A percentile compares a stretch with the other conserved stretches of the same genome.
phyloP scores from a whole-genome alignment of 2,888 invertebrate genomes.

The Teleogryllus oceanicus region DNA sequence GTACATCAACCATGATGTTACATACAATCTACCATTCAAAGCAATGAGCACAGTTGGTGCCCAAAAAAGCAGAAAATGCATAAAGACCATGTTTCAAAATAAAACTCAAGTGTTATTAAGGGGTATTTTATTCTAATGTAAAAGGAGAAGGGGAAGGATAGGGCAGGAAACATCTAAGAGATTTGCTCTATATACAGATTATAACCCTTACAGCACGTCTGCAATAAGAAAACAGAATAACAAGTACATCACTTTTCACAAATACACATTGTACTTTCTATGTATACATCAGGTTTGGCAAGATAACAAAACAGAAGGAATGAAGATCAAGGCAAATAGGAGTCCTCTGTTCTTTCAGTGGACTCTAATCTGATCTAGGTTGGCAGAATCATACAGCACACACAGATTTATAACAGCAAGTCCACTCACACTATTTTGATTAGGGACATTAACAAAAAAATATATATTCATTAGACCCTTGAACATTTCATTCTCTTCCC shows the following conservation, averaged over 20 bases:
- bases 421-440: too few relatives aligned
- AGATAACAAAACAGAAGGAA: neutral
- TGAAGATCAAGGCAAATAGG: neutral
- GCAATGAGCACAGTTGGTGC: too few relatives aligned
- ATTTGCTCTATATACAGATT: neutral
- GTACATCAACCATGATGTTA: too few relatives aligned
- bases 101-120: neutral
- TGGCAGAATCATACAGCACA: too few relatives aligned
- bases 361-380: neutral
- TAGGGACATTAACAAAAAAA: too few relatives aligned
- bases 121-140: neutral
- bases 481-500: too few relatives aligned
- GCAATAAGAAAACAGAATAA: neutral
- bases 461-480: too few relatives aligned
- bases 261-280: neutral
- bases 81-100: neutral
- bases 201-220: neutral
- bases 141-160: neutral
- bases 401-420: too few relatives aligned
- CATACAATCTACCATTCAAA: too few relatives aligned
- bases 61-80: too few relatives aligned
- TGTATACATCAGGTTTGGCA: neutral
- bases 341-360: neutral
- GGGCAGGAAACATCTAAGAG: neutral
- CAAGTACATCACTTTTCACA: neutral